Conservation (phyloP, 2,797 vertebrate genomes). For the Furcifer pardalis region DNA sequence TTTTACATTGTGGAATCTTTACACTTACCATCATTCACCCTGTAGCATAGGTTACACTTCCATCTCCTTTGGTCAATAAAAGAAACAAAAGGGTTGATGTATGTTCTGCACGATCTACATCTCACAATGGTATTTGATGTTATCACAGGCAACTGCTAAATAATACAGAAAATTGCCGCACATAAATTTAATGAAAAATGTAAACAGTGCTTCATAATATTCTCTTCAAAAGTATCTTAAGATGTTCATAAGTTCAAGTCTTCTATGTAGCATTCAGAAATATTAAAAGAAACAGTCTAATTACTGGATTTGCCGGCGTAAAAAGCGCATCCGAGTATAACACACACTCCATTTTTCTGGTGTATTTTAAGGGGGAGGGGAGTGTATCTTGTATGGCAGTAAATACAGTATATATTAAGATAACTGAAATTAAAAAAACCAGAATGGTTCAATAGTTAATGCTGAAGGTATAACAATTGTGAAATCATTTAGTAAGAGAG, state of each 20-base stretch:
- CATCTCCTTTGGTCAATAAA: conserved; percentile 96
- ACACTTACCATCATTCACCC: conserved; percentile 91
- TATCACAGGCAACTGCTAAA: conserved; percentile 94
- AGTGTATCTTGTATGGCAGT: no score
- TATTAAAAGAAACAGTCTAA: background rate
- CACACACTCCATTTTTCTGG: background rate
- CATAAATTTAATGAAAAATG: background rate
- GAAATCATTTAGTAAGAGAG: background rate
- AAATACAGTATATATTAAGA: background rate
- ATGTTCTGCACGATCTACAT: conserved; percentile 94
- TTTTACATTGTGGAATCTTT: background rate
- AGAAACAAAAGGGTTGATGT: conserved; percentile 97
- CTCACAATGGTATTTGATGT: conserved; percentile 96
- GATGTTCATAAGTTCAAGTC: background rate
- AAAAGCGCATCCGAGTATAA: no score
- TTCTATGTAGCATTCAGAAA: background rate
- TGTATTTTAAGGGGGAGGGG: no score
- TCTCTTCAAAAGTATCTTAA: background rate
- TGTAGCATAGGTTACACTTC: conserved; percentile 98
- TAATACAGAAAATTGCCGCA: conserved; percentile 50
- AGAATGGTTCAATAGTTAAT: background rate
- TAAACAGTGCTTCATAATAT: background rate
- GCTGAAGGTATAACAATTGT: background rate
- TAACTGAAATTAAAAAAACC: background rate
- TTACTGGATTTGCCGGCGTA: no score